Base-by-base conservation (phyloP, 2,797 vertebrate genomes). In the Sebastes hopkinsi region DNA sequence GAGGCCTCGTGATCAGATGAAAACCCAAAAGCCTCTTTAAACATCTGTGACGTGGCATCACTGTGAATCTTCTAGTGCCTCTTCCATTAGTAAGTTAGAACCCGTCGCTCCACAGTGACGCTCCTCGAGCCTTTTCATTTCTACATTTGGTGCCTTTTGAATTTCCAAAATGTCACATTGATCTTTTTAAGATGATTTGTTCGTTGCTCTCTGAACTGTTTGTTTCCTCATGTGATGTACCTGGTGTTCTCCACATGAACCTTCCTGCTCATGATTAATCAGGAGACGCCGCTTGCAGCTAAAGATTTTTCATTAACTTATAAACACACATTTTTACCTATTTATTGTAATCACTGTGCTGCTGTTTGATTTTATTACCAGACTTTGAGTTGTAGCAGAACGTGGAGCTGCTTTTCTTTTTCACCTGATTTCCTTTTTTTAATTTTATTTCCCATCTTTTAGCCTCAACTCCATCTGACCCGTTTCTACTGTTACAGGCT, bases 11-110 rank as follows among this genome's bases (percentile, higher is more conserved):
- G 72, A 81, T 78, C 55, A 42, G 61, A 77, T 8, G 20, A 54
- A 77, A 64, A 50, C 22, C 23, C 9, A 2, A 62, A 61, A 29
- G 42, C 69, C 16, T 58, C 6, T 59, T 65, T 29, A 18, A 71
- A 68, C 62, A 20, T 69, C 32, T 69, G 23, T 62, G 46, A 69
- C 36, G 52, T 9, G 6, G 56, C 77, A 83, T 88, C 92, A 94
- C 94, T 94, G 94, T 94, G 93, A 93, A 82, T 79, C 78, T 74
- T 87, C 67, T 66, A 73, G 86, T 91, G 88, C 91, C 87, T 92
- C 82, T 66, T 54, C 0, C 1, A 18, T 46, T 9, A 66, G 11
- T 23, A 20, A 25, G 14, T 60, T 13, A n/a, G 11, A 66, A 30
- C 58, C 42, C 54, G n/a, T 76, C 76, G 73, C 75, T 67, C 65